A percentile compares a stretch with the other conserved stretches of the same genome.
These are phyloP conservation scores for Oxytorus armatus DNA, from an alignment of 2,888 invertebrate species.

Conservation along the genomic window DNA sequence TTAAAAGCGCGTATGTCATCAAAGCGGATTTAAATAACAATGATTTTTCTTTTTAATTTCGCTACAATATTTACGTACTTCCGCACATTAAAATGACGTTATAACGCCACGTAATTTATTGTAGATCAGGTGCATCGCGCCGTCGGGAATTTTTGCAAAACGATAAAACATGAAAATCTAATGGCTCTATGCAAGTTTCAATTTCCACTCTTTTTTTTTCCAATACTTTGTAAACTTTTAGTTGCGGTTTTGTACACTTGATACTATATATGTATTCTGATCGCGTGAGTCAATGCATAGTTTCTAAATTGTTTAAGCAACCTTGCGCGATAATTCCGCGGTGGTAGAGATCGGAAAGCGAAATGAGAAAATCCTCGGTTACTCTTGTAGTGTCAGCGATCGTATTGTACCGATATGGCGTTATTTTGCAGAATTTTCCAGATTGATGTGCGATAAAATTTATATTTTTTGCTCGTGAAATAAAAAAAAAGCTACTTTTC, in stretches of 20 bases:
- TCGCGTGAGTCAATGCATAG: slow-evolving; percentile 52
- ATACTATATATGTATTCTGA: slow-evolving; percentile 9
- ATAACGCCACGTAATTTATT: too few species aligned
- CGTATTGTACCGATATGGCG: neutral
- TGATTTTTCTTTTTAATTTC: slow-evolving; percentile 16
- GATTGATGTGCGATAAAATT: neutral
- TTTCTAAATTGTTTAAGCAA: slow-evolving; percentile 46
- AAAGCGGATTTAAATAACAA: slow-evolving; percentile 13
- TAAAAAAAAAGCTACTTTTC: neutral
- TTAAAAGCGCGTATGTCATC: slow-evolving; percentile 14
- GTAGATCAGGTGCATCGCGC: too few species aligned
- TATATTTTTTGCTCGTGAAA: neutral
- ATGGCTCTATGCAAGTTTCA: too few species aligned
- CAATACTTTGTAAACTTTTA: too few species aligned
- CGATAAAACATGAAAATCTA: too few species aligned
- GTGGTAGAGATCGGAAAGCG: slow-evolving; percentile 30
- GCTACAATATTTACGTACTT: too few species aligned
- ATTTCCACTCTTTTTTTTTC: too few species aligned
- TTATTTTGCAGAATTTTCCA: neutral
- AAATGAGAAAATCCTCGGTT: slow-evolving; percentile 49
- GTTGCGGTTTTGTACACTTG: neutral
- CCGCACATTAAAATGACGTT: too few species aligned
- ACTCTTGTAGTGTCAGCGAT: neutral
- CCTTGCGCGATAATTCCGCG: slow-evolving; percentile 39
- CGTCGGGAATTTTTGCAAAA: too few species aligned